phyloP scores from a whole-genome alignment of 2,113 vertebrate species.

The Camelus dromedarius region DNA sequence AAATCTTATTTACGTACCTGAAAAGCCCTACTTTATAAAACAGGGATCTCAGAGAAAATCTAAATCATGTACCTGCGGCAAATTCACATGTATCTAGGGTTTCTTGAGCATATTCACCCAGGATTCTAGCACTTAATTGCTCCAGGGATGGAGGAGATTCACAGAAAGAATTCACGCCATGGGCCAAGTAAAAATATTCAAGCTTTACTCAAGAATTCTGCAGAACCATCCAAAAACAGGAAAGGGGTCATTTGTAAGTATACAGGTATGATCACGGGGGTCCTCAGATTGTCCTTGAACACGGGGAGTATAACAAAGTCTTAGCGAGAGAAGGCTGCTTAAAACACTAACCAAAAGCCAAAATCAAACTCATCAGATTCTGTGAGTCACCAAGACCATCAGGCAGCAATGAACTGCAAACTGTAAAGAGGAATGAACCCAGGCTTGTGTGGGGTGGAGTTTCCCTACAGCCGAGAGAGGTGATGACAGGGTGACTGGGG shows the following conservation, averaged over 20 bases:
- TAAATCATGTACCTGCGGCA: background rate
- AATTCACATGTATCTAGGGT: background rate
- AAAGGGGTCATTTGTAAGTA: background rate
- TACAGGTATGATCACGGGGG: background rate
- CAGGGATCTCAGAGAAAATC: background rate
- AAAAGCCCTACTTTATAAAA: background rate
- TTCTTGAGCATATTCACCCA: background rate
- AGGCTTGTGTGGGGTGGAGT: rapidly evolving
- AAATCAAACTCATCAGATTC: background rate
- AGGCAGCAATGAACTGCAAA: background rate
- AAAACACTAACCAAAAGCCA: background rate
- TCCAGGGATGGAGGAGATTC: background rate
- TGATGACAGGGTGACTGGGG: background rate
- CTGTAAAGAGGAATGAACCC: background rate
- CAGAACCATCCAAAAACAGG: background rate
- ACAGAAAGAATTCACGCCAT: background rate
- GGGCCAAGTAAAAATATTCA: background rate
- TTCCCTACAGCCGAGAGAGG: background rate
- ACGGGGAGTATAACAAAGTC: background rate
- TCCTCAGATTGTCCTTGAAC: background rate
- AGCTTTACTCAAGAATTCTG: background rate
- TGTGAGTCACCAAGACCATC: background rate
- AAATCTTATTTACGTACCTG: background rate
- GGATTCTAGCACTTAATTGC: background rate
- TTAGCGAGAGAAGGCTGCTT: background rate